phyloP scores from a whole-genome alignment of 2,113 vertebrate genomes.

The Puffinus mauretanicus region DNA sequence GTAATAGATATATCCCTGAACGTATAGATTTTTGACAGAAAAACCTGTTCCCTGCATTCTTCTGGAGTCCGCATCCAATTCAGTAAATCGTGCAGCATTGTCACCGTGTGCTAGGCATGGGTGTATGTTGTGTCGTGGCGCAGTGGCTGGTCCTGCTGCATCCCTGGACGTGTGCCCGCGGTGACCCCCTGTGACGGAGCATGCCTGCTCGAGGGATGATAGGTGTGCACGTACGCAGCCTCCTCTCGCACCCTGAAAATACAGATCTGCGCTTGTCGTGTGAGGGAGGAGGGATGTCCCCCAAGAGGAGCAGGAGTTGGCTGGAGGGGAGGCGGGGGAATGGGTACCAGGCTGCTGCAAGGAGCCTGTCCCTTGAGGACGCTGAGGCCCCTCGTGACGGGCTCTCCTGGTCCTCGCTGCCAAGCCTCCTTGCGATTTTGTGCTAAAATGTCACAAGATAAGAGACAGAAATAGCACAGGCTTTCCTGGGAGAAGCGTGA shows the following conservation, averaged over 20 bases:
- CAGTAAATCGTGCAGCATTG: background rate
- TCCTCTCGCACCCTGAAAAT: background rate
- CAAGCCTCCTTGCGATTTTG: background rate
- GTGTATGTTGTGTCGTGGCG: rapidly evolving
- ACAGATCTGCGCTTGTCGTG: rapidly evolving
- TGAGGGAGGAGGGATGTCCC: background rate
- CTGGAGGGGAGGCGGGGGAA: background rate
- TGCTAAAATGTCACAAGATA: background rate
- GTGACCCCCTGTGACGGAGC: background rate
- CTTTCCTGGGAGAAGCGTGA: background rate
- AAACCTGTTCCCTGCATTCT: background rate
- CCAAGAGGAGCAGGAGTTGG: background rate
- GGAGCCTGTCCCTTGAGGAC: rapidly evolving
- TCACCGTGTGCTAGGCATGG: too few species aligned
- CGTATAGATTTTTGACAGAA: background rate
- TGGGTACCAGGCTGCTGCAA: background rate
- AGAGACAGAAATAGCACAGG: background rate
- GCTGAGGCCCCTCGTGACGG: rapidly evolving
- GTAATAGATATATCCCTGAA: background rate
- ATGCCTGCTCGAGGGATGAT: rapidly evolving
- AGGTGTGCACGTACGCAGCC: rapidly evolving
- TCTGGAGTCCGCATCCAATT: background rate
- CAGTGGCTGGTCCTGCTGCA: background rate
- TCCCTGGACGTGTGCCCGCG: rapidly evolving
- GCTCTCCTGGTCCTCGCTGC: background rate